Base-by-base conservation (phyloP, 2,888 invertebrate genomes). In the Oasisia sp. region DNA sequence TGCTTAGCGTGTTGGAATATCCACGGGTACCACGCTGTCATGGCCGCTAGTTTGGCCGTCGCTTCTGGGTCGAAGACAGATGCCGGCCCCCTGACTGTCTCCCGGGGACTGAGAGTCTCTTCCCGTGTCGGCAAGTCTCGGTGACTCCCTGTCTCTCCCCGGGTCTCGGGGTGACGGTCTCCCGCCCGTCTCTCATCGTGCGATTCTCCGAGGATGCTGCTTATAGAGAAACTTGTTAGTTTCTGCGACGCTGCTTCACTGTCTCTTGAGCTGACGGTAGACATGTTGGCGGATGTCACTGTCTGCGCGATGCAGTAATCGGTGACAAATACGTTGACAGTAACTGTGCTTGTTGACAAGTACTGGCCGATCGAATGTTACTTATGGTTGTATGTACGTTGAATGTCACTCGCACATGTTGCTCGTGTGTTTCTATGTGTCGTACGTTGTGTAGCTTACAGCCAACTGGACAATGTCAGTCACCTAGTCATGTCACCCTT, bases 191-290 rank as follows among this genome's bases (percentile, higher is more conserved):
- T 19, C 44, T 19, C 14, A 27, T 32, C 90, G 32, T 0, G 91
- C 9, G 93, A 92, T n/a, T 93, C 92, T 45, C 93, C 92, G 9
- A 93, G 93, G 90, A 93, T 93, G 91, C 93, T 93, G 91, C 93
- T 93, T 93, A 93, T 93, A 92, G 92, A 92, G 92, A 93, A 93
- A 91, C 92, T 93, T 32, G 93, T 92, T n/a, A 74, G 74, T 19
- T 74, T 74, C 27, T 27, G 27, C 74, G 27, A 74, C 74, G 74
- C 19, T 3, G 5, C 74, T 19, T 74, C 74, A 27, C 74, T 74
- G 14, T n/a, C 27, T n/a, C 74, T 74, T 27, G 74, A n/a, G 2
- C 19, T 27, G 74, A 27, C 74, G 19, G 19, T 27, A 4, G 74
- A 74, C 74, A 74, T 74, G 74, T 74, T 74, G 27, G 27, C 74